These are phyloP conservation scores for Mixornis gularis DNA, from an alignment of 2,113 vertebrate species.

Conservation along the genomic window DNA sequence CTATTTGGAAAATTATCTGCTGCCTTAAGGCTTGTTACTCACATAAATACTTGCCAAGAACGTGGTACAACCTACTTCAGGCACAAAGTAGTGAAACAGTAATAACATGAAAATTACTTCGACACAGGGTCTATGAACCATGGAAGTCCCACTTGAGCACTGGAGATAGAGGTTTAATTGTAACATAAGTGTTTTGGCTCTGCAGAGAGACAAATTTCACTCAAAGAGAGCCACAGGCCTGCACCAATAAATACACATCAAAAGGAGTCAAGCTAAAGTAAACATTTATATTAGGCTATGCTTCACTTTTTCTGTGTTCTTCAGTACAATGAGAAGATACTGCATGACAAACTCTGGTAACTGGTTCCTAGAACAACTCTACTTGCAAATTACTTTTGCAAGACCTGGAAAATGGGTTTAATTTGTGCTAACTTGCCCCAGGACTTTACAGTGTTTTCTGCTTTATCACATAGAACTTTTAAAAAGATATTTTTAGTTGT, in stretches of 20 bases:
- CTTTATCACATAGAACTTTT: neutral
- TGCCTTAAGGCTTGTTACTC: neutral
- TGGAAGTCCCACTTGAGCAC: neutral
- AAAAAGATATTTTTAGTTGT: neutral
- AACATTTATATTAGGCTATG: neutral
- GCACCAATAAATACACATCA: neutral
- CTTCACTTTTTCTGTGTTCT: neutral
- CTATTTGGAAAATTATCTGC: neutral
- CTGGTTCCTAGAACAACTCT: neutral
- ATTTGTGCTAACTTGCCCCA: neutral
- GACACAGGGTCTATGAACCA: neutral
- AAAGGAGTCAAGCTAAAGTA: neutral
- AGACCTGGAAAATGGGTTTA: neutral
- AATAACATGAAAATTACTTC: neutral
- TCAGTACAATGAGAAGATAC: neutral
- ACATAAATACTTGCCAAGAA: neutral
- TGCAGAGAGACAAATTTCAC: neutral
- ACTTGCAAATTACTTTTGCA: neutral
- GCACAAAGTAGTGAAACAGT: neutral
- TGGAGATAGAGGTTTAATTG: constrained; percentile 17
- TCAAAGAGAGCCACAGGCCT: neutral
- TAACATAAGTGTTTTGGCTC: neutral
- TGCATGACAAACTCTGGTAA: neutral
- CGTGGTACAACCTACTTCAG: neutral
- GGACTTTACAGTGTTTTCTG: neutral